Evolutionary conservation across 2,888 invertebrate species (phyloP).

Genomic region (Galerucella nymphaeae): DNA sequence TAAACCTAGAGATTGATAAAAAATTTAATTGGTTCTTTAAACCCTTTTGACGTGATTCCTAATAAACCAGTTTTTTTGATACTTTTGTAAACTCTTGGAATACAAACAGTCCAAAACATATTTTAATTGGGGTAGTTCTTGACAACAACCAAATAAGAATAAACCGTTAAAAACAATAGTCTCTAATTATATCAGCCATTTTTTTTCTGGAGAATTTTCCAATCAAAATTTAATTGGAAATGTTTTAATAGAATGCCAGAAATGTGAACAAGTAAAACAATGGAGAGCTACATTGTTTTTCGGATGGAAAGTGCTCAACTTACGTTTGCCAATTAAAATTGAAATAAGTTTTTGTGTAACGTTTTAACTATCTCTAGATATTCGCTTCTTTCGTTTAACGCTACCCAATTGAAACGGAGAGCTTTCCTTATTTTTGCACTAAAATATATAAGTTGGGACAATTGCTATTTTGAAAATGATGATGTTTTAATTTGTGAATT

Average conservation of each 20-base stretch:
- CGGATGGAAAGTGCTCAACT: neutral
- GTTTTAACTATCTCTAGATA: neutral
- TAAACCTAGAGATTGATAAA: too few species aligned
- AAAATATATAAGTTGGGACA: neutral
- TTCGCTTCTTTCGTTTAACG: too few species aligned
- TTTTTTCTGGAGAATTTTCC: neutral
- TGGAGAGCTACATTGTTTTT: neutral
- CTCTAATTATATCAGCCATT: neutral
- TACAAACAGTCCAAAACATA: neutral
- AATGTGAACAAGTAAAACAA: neutral
- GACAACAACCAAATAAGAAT: neutral
- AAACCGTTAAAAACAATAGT: neutral
- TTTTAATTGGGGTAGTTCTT: neutral
- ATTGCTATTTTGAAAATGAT: too few species aligned
- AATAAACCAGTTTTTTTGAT: too few species aligned
- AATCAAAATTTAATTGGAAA: constrained; percentile 4
- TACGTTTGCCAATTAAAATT: neutral
- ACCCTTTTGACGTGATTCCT: too few species aligned
- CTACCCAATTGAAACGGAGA: neutral
- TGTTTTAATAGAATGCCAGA: neutral
- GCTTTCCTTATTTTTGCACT: neutral
- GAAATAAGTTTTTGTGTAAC: neutral
- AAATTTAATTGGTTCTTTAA: neutral
- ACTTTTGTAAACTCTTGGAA: neutral
- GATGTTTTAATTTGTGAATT: too few species aligned